These are phyloP conservation scores for Platichthys stellatus DNA, from an alignment of 2,113 vertebrate species.

Conservation along the genomic window DNA sequence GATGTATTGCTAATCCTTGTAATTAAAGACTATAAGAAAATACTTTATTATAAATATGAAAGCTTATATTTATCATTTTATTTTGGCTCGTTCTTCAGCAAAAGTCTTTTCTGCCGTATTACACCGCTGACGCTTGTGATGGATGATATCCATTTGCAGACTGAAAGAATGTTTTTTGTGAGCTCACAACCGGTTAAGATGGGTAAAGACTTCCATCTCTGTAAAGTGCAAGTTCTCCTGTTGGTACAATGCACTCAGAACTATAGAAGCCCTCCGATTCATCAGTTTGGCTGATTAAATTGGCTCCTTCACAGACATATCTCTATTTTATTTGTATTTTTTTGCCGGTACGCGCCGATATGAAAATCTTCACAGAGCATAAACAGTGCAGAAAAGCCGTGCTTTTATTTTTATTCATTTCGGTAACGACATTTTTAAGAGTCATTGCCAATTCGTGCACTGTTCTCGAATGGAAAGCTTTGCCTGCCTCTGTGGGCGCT, in stretches of 20 bases:
- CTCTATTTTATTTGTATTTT: too few relatives aligned
- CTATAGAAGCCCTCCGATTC: too few relatives aligned
- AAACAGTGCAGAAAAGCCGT: neutral
- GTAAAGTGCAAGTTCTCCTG: neutral
- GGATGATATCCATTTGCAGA: neutral
- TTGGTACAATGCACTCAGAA: too few relatives aligned
- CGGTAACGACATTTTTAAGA: too few relatives aligned
- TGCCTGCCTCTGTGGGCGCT: too few relatives aligned
- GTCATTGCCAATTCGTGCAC: too few relatives aligned
- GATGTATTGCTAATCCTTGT: slow-evolving; percentile 33
- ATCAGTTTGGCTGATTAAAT: too few relatives aligned
- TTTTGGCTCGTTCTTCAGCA: too few relatives aligned
- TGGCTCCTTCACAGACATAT: too few relatives aligned
- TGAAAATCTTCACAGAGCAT: neutral
- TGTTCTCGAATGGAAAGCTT: too few relatives aligned
- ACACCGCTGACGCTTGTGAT: neutral
- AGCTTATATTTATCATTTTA: too few relatives aligned
- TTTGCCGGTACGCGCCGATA: neutral
- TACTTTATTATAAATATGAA: slow-evolving; percentile 1
- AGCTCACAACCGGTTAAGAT: neutral
- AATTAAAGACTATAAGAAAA: neutral
- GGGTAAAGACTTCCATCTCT: neutral
- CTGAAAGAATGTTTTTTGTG: neutral
- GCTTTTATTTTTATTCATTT: too few relatives aligned
- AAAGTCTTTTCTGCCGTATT: neutral